Base-by-base conservation (phyloP, 2,888 invertebrate genomes). In the Acleris laterana region DNA sequence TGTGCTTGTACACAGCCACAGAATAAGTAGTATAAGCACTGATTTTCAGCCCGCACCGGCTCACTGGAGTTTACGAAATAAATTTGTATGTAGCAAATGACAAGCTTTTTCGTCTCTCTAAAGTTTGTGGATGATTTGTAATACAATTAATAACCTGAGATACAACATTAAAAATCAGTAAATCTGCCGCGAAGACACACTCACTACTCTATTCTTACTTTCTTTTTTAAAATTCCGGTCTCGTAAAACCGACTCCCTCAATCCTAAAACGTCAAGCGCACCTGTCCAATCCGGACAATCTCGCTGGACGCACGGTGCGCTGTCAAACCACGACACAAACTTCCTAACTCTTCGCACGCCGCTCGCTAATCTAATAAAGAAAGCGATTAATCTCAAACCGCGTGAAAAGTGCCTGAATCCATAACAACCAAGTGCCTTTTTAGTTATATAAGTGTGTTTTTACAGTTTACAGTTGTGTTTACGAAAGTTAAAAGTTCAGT, bases 351-450 rank as follows among this genome's bases (percentile, higher is more conserved):
- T 62, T 69, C 77, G 76, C 79, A 77, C 77, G 69, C 76, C 79
- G 78, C 69, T 60, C 74, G 69, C 59, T 77, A 67, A 71, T 75
- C 72, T 58, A 53, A 60, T 69, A 74, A 71, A 74, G 75, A 74
- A 74, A 71, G 74, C 73, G 76, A 78, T 77, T 76, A 75, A 68
- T 63, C 63, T 61, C 32, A 62, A 70, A 81, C 77, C 71, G 72
- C 63, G 71, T 70, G 71, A 76, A 71, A 72, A 77, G 73, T 77
- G 77, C 70, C 63, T 76, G 69, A 69, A 63, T 70, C 68, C 57
- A 70, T 63, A 69, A 50, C 4, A 32, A 32, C 51, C 32, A 22
- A 61, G 61, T 72, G 69, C 56, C 52, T 66, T 46, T 68, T 70
- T 63, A 69, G 62, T 52, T 28, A 71, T 70, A 56, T 57, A 60